Conservation (phyloP, 2,113 vertebrate genomes). For the Cyanocitta stelleri region DNA sequence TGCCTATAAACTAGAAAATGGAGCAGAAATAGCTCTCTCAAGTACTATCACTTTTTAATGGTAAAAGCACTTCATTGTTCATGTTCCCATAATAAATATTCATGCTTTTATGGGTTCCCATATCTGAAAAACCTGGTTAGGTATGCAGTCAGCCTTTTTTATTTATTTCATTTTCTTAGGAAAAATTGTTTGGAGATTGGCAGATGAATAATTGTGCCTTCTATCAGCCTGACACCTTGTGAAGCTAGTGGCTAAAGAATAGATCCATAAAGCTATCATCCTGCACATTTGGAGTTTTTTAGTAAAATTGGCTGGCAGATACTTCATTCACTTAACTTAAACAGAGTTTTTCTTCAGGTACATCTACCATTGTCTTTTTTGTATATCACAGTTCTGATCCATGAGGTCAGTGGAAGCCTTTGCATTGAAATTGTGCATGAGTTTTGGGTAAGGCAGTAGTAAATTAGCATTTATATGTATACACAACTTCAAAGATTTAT, state of each 20-base stretch:
- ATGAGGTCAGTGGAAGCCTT: neutral
- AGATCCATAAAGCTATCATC: neutral
- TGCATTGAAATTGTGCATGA: neutral
- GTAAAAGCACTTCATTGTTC: neutral
- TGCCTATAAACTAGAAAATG: neutral
- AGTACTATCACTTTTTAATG: neutral
- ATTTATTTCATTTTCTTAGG: neutral
- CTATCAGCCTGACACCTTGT: neutral
- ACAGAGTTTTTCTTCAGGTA: neutral
- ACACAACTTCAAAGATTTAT: neutral
- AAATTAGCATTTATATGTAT: neutral
- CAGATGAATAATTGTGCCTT: neutral
- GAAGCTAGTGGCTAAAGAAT: neutral
- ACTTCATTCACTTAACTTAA: neutral
- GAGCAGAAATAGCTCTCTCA: neutral
- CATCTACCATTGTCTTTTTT: neutral
- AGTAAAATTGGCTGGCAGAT: neutral
- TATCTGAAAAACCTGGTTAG: neutral
- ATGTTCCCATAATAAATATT: neutral
- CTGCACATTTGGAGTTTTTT: neutral
- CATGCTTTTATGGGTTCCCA: neutral
- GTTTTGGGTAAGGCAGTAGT: neutral
- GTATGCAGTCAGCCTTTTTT: neutral
- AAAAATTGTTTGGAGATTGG: neutral
- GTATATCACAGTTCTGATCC: neutral